Conservation (phyloP, 2,113 vertebrate species). For the Falco punctatus region DNA sequence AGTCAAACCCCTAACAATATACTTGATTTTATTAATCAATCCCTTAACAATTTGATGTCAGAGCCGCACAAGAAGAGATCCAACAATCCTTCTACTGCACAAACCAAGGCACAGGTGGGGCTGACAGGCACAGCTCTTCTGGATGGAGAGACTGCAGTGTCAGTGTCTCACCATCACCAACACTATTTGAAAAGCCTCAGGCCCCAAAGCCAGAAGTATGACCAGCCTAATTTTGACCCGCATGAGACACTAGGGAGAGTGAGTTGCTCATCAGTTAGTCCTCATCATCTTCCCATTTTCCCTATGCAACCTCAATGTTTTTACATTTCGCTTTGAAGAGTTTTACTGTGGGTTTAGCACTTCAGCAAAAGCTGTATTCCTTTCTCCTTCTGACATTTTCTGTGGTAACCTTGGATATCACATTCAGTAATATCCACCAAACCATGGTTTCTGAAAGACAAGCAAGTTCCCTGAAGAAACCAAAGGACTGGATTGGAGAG, state of each 20-base stretch:
- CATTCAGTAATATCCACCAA: neutral
- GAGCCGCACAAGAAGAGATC: neutral
- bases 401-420: neutral
- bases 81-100: neutral
- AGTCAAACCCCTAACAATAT: too few species aligned
- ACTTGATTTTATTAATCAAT: too few species aligned
- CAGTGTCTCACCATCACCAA: too few species aligned
- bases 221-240: neutral
- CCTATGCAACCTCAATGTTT: accelerated
- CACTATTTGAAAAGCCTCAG: neutral
- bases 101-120: accelerated
- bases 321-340: neutral
- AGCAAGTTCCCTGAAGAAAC: neutral
- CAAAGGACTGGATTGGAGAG: neutral
- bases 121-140: neutral
- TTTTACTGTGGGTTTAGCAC: neutral
- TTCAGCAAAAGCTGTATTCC: neutral
- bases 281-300: too few species aligned
- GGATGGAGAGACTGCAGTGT: neutral
- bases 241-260: too few species aligned
- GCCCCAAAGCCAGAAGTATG: neutral
- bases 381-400: neutral
- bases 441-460: neutral
- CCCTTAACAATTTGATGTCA: too few species aligned
- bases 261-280: neutral